Conservation (phyloP, 2,888 invertebrate genomes). For the Acrocyrtus sp. region DNA sequence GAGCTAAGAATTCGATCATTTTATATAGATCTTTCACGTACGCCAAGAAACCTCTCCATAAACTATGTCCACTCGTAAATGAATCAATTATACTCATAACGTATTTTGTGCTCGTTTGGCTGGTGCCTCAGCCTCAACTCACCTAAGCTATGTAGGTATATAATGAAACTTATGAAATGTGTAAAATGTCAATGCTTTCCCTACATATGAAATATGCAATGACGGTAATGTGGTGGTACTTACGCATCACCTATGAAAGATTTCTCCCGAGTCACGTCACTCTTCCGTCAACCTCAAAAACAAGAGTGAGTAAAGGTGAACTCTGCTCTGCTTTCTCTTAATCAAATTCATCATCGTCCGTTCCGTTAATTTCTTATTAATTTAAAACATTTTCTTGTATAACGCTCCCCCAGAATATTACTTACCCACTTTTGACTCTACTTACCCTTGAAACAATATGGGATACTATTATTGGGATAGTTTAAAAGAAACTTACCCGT, state of each 20-base stretch:
- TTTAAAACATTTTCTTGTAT: too few species aligned
- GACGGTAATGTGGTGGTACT: slow-evolving; percentile 46
- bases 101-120: too few species aligned
- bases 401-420: too few species aligned
- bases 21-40: too few species aligned
- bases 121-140: background rate
- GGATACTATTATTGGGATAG: too few species aligned
- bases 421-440: slow-evolving; percentile 33
- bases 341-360: slow-evolving; percentile 35
- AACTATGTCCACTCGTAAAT: too few species aligned
- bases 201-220: slow-evolving; percentile 9
- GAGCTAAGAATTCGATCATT: too few species aligned
- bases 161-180: background rate
- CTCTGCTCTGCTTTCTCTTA: slow-evolving; percentile 15
- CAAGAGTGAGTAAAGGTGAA: slow-evolving; percentile 26
- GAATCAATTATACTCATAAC: too few species aligned
- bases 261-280: slow-evolving; percentile 25
- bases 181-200: background rate
- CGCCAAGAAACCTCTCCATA: too few species aligned
- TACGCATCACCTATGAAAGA: slow-evolving; percentile 50
- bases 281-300: slow-evolving; percentile 42
- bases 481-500: too few species aligned
- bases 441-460: too few species aligned
- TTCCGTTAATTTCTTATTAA: too few species aligned
- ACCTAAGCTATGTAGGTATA: background rate